Base-by-base conservation (phyloP, 1,140 invertebrate species). In the Tribolium castaneum region DNA sequence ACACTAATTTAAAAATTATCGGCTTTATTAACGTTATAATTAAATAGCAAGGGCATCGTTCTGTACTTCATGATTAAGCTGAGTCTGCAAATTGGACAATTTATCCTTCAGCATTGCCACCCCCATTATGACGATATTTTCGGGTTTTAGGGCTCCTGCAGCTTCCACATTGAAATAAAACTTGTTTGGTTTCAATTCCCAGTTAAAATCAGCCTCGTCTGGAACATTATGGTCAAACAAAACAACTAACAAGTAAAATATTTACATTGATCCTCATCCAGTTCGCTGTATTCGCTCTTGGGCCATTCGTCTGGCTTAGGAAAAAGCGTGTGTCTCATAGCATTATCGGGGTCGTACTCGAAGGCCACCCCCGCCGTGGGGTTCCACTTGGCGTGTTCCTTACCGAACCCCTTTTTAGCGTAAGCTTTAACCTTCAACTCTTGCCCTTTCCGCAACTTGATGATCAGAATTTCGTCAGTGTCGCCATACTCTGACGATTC, bases 301-400 rank as follows among this genome's bases (percentile, higher is more conserved):
- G 97, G 98, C 98, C 98, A 99, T 88, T 99, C 98, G 86, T 99
- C 98, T 50, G 99, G 97, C 88, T 98, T 99, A 0, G 98, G 97
- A 82, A 93, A 99, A 1, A 98, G 89, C 0, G 98, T 99, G 85
- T 99, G 99, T 70, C 97, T 90, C 90, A 99, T 94, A 0, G 93
- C 90, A 90, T 99, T 99, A 86, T 99, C 99, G 3, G 99, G 99
- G 89, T 99, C 99, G 90, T 99, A 99, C 88, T 99, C 98, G 89
- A 99, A 99, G 45, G 94, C 94, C 9, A 99, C 98, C 75, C 97
- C 97, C 80, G 95, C 95, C 1, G 98, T 99, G 9, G 98, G 98
- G 89, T 99, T 99, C 98, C 98, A 99, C 88, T 99, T 99, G 0
- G 99, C 98, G 90, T 99, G 99, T 86, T 99, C 99, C 87, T 99